Evolutionary conservation across 2,888 invertebrate species (phyloP).

Genomic region (Agrilus cyanescens): DNA sequence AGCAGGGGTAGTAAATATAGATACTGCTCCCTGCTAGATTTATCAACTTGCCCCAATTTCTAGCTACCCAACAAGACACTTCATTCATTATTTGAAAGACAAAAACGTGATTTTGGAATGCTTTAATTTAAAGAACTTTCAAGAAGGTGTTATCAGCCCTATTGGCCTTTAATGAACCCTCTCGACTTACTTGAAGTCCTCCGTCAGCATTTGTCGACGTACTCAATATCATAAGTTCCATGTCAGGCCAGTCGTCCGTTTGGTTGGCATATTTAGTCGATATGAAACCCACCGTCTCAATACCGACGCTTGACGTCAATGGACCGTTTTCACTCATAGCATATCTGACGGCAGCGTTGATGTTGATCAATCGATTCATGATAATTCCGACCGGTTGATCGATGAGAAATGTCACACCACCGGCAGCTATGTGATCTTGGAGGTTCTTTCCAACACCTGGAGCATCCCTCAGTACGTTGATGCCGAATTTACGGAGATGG

Average conservation of each 20-base stretch:
- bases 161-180: conserved; percentile 1
- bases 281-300: conserved; percentile 81
- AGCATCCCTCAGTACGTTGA: conserved; percentile 61
- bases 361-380: conserved; percentile 68
- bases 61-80: too few relatives aligned
- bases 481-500: conserved; percentile 60
- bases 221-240: conserved; percentile 82
- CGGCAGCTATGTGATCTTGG: conserved; percentile 83
- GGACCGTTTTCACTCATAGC: conserved; percentile 80
- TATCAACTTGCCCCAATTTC: too few relatives aligned
- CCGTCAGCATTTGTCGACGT: conserved; percentile 74
- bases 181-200: conserved; percentile 40
- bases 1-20: too few relatives aligned
- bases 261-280: conserved; percentile 80
- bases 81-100: too few relatives aligned
- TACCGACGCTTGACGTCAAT: conserved; percentile 71
- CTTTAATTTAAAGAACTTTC: too few relatives aligned
- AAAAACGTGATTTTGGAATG: too few relatives aligned
- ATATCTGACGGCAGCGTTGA: conserved; percentile 72
- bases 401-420: conserved; percentile 68
- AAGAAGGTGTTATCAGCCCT: neutral
- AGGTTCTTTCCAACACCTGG: conserved; percentile 80
- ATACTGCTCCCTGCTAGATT: too few relatives aligned
- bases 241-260: conserved; percentile 83
- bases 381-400: conserved; percentile 72